Base-by-base conservation (phyloP, 2,888 invertebrate genomes). In the Pseudolycoriella hygida region DNA sequence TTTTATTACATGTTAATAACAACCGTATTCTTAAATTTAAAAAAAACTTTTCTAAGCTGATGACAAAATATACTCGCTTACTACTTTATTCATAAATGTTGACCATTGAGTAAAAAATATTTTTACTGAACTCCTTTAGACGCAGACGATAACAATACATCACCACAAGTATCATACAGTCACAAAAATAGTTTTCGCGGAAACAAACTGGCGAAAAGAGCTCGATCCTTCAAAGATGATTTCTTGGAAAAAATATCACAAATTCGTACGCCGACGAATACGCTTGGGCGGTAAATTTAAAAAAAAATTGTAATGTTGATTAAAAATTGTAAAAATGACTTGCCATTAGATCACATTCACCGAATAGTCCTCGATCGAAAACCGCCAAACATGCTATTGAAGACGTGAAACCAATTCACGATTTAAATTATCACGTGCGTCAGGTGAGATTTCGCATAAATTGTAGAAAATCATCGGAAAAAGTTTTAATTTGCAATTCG, bases 181-280 rank as follows among this genome's bases (percentile, higher is more conserved):
- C 79, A 79, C 60, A 83, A 83, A 60, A 78, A 81, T 54, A 79
- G 78, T 51, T 68, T 80, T 64, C 82, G 83, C 60, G 81, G 85
- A 59, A 86, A 83, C 54, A 86, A 86, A 66, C 72, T 89, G 67
- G 87, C 88, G 48, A 72, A 86, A 53, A 76, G 89, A 52, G 89
- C 89, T 51, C 78, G 88, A 55, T 87, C 87, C 52, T 89, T 90
- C 69, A 90, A 89, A 70, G 88, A 89, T 74, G 89, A 89, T 68
- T 76, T 90, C 59, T 74, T 89, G 61, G 87, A 88, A 66, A 86
- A 86, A 67, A 77, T 89, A 64, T 85, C 84, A 53, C 82, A 86
- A 66, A 88, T 89, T 80, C 79, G 88, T 54, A 85, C 86, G 52
- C 86, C 88, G 44, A 67, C 66, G 44, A 73, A 68, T 54, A 67